Evolutionary conservation across 2,113 vertebrate species (phyloP).

Genomic region (Cisticola juncidis): DNA sequence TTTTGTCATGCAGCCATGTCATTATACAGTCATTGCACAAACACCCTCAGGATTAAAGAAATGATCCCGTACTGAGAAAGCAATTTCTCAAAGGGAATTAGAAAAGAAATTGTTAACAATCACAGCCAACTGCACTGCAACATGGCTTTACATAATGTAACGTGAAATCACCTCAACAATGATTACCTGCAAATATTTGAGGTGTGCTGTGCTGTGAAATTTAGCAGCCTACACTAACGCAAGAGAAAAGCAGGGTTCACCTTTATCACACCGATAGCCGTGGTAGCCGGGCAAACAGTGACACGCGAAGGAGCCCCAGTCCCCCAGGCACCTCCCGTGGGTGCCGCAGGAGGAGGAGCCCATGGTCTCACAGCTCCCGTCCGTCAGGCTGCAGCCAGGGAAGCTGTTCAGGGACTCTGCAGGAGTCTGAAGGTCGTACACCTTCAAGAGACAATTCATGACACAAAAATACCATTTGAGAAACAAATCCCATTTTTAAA

Average conservation of each 20-base stretch:
- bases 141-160: not conserved
- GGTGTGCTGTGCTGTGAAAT: not conserved
- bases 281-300: conserved; percentile 82
- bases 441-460: conserved; percentile 27
- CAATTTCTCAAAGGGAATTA: not conserved
- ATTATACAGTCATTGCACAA: not conserved
- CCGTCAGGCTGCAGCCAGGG: conserved; percentile 82
- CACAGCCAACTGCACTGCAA: not conserved
- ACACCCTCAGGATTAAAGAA: not conserved
- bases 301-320: conserved; percentile 85
- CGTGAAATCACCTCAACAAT: not conserved
- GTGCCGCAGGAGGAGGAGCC: conserved; percentile 82
- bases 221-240: not conserved
- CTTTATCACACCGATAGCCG: conserved; percentile 84
- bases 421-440: conserved; percentile 85
- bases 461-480: not conserved
- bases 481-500: not conserved
- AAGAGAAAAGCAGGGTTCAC: conserved; percentile 56
- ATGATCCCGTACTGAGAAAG: not conserved
- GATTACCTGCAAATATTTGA: not conserved
- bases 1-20: not conserved
- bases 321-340: conserved; percentile 81
- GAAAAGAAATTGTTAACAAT: not conserved
- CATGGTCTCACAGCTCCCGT: conserved; percentile 84
- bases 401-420: conserved; percentile 82